Percentiles rank a stretch among this genome's conserved stretches.
Conservation (phyloP, 53 echinoderm and acorn worm species). For the Astropecten irregularis region DNA sequence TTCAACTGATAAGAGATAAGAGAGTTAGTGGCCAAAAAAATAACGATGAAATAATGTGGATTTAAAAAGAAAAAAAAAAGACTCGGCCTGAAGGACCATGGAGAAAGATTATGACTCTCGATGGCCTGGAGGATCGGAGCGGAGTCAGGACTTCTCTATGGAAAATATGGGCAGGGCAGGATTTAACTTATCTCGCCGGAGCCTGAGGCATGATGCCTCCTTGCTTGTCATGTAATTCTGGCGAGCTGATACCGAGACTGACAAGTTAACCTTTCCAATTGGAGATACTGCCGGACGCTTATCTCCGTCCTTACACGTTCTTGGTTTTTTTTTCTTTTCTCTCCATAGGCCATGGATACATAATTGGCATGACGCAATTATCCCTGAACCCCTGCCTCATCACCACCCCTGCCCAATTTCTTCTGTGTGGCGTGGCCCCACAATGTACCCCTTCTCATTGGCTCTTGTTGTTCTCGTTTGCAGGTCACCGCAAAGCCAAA, state of each 20-base stretch:
- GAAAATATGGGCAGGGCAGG: constrained; percentile 38
- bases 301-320: constrained; percentile 19
- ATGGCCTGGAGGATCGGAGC: too few relatives aligned
- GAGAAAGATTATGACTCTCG: too few relatives aligned
- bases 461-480: background rate
- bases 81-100: too few relatives aligned
- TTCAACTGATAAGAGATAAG: too few relatives aligned
- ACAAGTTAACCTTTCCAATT: constrained; percentile 45
- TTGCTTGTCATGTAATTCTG: constrained; percentile 39
- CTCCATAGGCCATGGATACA: background rate
- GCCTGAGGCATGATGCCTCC: constrained; percentile 4
- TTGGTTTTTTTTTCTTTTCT: background rate
- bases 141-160: too few relatives aligned
- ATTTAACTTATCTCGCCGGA: background rate
- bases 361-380: constrained; percentile 40
- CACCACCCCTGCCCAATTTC: background rate
- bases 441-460: background rate
- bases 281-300: constrained; percentile 33
- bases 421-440: background rate
- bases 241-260: constrained; percentile 19
- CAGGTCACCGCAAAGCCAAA: too few relatives aligned
- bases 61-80: too few relatives aligned
- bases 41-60: too few relatives aligned
- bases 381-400: background rate
- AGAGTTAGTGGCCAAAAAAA: too few relatives aligned